Evolutionary conservation across 2,113 vertebrate species (phyloP), one percentile per base, ranked within the genome.

Genomic region (Neotoma lepida): DNA sequence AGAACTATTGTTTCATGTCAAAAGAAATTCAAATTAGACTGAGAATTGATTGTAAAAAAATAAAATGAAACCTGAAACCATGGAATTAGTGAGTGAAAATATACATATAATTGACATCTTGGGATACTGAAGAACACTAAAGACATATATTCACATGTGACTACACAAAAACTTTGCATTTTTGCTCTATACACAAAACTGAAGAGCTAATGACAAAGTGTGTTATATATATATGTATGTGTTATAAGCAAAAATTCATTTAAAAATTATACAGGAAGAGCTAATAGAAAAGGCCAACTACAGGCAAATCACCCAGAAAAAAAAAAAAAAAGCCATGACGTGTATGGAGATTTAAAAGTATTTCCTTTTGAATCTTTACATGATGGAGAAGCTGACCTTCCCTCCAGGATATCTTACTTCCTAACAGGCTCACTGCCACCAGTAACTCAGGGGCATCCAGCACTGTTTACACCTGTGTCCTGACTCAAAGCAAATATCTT

Each of bases 401-500:
- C 30, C 46, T 90, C 49, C n/a, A 64, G 78, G 73, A 54, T 41
- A 41, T 14, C 91, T 30, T 51, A 6, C 20, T 95, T 51, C 49
- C 61, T 87, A 35, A 14, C 49, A 58, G 86, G 74, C 54, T 88
- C 88, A 44, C 71, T 20, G 9, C 44, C 41, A n/a, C 71, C 77
- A 58, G 81, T 63, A 93, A 92, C 68, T 76, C 91, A 82, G 58
- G 70, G 41, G 15, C 51, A 39, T n/a, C 22, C 35, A 39, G 88
- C 20, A 56, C 68, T 28, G 18, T 81, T 94, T 58, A 90, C 78
- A 66, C 82, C 84, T 70, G 58, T 28, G 87, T 63, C 93, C 35
- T 26, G 63, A 94, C 88, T 89, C 87, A 92, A 82, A 88, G 87
- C 46, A 96, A 97, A 86, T 88, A 82, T 20, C 95, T 87, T 86